A percentile compares a stretch with the other conserved stretches of the same genome.
Conservation (phyloP, 1,140 invertebrate genomes). For the Bemisia tabaci region DNA sequence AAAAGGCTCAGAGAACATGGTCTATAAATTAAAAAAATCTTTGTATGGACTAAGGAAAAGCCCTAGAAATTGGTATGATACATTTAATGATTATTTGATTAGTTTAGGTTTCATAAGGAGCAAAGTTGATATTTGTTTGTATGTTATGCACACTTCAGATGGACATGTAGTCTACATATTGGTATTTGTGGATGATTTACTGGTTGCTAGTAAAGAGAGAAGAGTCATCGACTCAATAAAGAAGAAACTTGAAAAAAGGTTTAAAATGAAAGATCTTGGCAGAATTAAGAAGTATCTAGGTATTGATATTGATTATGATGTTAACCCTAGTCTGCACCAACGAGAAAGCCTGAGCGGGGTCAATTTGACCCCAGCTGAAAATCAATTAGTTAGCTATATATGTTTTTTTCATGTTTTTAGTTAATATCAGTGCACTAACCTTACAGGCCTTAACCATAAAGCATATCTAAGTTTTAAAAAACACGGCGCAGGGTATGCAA, state of each 20-base stretch:
- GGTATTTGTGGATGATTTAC: conserved; percentile 14
- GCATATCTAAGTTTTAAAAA: too few relatives aligned
- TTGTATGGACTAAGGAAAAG: conserved; percentile 23
- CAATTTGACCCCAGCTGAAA: too few relatives aligned
- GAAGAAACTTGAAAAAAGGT: not conserved
- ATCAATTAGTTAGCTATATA: too few relatives aligned
- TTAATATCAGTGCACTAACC: too few relatives aligned
- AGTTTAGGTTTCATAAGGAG: conserved; percentile 8
- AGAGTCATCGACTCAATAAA: not conserved
- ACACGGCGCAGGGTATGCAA: too few relatives aligned
- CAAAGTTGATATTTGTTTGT: conserved; percentile 13
- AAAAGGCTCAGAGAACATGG: not conserved
- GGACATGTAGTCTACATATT: not conserved
- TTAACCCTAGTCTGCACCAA: too few relatives aligned
- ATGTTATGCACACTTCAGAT: conserved; percentile 9
- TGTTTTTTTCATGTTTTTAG: too few relatives aligned
- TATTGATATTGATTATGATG: conserved; percentile 8
- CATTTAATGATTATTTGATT: conserved; percentile 9
- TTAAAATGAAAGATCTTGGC: conserved; percentile 15
- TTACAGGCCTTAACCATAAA: too few relatives aligned
- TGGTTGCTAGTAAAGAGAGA: not conserved
- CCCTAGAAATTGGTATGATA: conserved; percentile 21
- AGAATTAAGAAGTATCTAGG: conserved; percentile 9
- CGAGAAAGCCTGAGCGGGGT: too few relatives aligned
- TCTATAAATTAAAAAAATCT: conserved; percentile 16